Conservation (phyloP, 2,113 vertebrate species). For the Hydrolagus affinis region DNA sequence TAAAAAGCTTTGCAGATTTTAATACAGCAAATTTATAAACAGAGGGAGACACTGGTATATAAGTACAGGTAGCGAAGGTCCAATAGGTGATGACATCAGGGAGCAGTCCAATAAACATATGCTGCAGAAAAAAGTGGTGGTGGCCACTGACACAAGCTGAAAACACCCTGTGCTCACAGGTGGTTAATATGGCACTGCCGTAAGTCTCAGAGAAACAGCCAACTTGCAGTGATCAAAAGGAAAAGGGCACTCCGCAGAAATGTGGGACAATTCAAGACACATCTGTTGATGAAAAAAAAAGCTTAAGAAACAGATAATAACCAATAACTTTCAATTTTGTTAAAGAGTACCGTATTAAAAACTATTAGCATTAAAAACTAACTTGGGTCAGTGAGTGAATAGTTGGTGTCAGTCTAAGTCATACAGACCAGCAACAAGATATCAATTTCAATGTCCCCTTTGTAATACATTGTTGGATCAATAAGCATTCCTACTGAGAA, state of each 20-base stretch:
- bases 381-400: too few relatives aligned
- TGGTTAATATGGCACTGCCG: constrained; percentile 75
- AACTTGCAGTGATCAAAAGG: constrained; percentile 68
- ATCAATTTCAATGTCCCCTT: too few relatives aligned
- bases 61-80: constrained; percentile 78
- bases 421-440: too few relatives aligned
- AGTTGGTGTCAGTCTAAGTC: too few relatives aligned
- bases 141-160: constrained; percentile 78
- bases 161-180: constrained; percentile 78
- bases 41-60: constrained; percentile 74
- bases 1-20: constrained; percentile 74
- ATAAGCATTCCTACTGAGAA: too few relatives aligned
- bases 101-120: constrained; percentile 74
- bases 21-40: constrained; percentile 64
- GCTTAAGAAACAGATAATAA: constrained; percentile 40
- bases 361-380: too few relatives aligned
- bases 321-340: constrained; percentile 21
- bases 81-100: constrained; percentile 73
- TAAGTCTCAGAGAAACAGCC: constrained; percentile 66
- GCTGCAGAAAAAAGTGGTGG: constrained; percentile 66
- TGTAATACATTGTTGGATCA: too few relatives aligned
- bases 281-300: constrained; percentile 51
- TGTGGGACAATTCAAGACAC: constrained; percentile 79
- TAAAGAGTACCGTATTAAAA: not conserved
- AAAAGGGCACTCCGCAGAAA: constrained; percentile 58